phyloP scores from a whole-genome alignment of 2,113 vertebrate species.

The Amblyopsis rosae region DNA sequence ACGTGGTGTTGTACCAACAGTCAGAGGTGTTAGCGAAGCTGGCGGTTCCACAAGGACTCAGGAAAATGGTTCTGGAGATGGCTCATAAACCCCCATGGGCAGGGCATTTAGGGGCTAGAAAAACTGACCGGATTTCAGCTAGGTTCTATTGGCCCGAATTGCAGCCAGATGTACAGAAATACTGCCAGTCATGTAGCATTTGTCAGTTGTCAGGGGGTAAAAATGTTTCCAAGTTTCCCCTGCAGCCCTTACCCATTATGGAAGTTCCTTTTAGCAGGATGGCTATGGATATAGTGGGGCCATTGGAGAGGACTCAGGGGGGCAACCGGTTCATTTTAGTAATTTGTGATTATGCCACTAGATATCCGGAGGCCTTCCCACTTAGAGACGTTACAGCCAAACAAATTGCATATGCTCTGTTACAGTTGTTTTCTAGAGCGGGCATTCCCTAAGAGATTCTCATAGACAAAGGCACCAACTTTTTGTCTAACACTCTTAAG shows the following conservation, averaged over 20 bases:
- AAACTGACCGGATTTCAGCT: too few relatives aligned
- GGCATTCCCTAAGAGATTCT: background rate
- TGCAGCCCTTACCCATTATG: background rate
- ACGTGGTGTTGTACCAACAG: background rate
- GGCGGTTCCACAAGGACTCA: too few relatives aligned
- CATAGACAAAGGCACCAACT: background rate
- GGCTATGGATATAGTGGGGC: background rate
- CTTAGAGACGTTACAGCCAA: background rate
- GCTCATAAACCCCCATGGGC: too few relatives aligned
- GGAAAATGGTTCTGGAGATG: too few relatives aligned
- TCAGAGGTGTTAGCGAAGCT: background rate
- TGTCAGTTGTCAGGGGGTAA: background rate
- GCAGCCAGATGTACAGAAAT: background rate
- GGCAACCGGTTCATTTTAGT: background rate
- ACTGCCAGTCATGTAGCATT: background rate
- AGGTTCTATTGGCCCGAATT: too few relatives aligned
- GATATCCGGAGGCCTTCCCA: too few relatives aligned
- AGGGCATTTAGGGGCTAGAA: too few relatives aligned
- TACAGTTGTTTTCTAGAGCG: background rate
- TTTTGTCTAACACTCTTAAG: background rate
- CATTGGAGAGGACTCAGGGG: background rate
- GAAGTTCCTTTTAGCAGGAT: background rate
- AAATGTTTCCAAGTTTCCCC: background rate
- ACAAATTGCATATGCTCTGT: background rate
- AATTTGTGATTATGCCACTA: background rate